These are phyloP conservation scores for Melanocharis versteri DNA, from an alignment of 2,113 vertebrate species.

Conservation along the genomic window DNA sequence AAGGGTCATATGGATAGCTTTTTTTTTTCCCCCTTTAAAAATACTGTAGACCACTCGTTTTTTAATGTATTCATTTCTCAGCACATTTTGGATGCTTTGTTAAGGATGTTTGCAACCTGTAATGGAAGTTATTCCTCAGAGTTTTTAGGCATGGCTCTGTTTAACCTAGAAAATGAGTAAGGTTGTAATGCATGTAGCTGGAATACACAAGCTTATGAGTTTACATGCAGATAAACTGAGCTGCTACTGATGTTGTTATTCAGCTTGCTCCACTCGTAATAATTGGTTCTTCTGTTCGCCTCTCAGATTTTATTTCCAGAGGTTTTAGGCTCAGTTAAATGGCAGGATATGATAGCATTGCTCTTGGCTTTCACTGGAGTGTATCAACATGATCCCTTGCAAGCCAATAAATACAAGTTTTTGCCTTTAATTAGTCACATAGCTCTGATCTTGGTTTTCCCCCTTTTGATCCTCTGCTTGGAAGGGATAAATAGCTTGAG, in stretches of 20 bases:
- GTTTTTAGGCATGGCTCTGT: neutral
- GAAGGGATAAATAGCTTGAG: neutral
- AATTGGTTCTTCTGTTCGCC: neutral
- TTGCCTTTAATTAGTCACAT: neutral
- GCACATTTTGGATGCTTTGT: neutral
- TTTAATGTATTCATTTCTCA: neutral
- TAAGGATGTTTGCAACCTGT: neutral
- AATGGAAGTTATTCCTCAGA: neutral
- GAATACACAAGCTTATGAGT: neutral
- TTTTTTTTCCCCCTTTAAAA: neutral
- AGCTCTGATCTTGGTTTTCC: neutral
- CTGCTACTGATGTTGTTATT: neutral
- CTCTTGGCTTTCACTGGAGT: neutral
- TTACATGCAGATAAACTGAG: neutral
- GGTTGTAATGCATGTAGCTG: neutral
- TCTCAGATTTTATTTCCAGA: neutral
- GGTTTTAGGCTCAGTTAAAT: neutral
- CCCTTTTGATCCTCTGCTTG: neutral
- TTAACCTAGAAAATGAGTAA: neutral
- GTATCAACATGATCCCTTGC: neutral
- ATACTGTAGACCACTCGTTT: neutral
- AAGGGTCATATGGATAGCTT: neutral
- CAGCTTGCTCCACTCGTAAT: neutral
- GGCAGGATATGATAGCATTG: neutral
- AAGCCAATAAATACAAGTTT: neutral